Evolutionary conservation across 2,888 invertebrate genomes (phyloP), one percentile per base, ranked within the genome.

Genomic region (Argynnis bischoffii): DNA sequence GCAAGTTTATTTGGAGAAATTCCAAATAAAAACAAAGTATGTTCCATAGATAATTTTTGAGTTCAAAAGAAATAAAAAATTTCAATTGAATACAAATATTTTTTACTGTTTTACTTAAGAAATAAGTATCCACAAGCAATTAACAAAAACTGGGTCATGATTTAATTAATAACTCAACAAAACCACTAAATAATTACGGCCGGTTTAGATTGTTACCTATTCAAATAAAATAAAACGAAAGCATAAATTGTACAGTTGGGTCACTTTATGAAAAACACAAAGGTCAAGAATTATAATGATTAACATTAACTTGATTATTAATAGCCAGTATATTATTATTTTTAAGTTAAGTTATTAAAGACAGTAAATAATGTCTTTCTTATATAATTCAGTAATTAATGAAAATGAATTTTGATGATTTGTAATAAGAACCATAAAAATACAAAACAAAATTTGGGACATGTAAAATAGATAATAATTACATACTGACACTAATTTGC

Each of bases 1-100:
- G 63, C 21, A 41, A 57, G 63, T 54, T 21, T 63, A 48, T 69
- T 66, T 69, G 69, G 69, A 66, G 59, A 69, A 66, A 63, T 35
- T 63, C 69, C 69, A 69, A 69, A 55, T 41, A 41, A 41, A 35
- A 8, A 8, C 35, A 35, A 41, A 2, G 11, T 11, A 26, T 21
- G 6, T 47, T 35, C 15, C n/a, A 6, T 21, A 11, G 2, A 53
- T 18, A 8, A 18, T 53, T 18, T 11, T 53, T 8, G 3, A 18
- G 11, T 53, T 18, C 3, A 51, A 8, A 8, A 8, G 8, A 53
- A 53, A 18, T 21, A 13, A 16, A 13, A 26, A 13, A 5, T 13
- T 53, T 18, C 26, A 53, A 53, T 16, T 55, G 2, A 55, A 5
- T 15, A 31, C 8, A 50, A n/a, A 1, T 48, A 15, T 50, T 50